Base-by-base conservation (phyloP, 2,888 invertebrate genomes). In the Fabriciana adippe region DNA sequence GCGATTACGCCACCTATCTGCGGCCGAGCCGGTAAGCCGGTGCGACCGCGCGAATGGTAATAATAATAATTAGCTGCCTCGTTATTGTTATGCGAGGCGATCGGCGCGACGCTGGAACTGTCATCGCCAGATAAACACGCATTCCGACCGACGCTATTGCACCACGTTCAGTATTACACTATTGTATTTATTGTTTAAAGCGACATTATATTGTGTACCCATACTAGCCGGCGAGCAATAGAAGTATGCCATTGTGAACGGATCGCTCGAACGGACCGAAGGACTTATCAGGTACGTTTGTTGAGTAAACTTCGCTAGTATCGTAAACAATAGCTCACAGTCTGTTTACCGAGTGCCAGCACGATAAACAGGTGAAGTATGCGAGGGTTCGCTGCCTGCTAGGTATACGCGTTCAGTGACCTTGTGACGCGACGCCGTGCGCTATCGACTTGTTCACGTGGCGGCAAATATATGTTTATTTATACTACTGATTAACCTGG, bases 31-130 rank as follows among this genome's bases (percentile, higher is more conserved):
- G 81, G 80, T 75, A 71, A 79, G 80, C 75, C 80, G 82, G 80
- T 75, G 71, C 79, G 80, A 78, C 79, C 82, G 81, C 76, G 71
- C 79, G 80, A 76, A 76, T 77, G 75, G 80, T 83, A 87, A 87
- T 89, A 89, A 88, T 85, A 89, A 89, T 89, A 87, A 89, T 88
- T 85, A 86, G 77, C 81, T 79, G 82, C 76, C 79, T 85, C 84
- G 84, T 87, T 87, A 87, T 87, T 88, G 82, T 85, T 85, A 84
- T 83, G 86, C 81, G 67, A 64, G 50, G 51, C 56, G 45, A 56
- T 73, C 68, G 75, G 71, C 74, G 71, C 68, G 75, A 69, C 74
- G 69, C 71, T 62, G 68, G 63, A 16, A 67, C 63, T 66, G 67
- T 64, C 72, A 64, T 61, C 82, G 81, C 75, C 82, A 84, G 86